Conservation (phyloP, 2,113 vertebrate species). For the Aphelocoma coerulescens region DNA sequence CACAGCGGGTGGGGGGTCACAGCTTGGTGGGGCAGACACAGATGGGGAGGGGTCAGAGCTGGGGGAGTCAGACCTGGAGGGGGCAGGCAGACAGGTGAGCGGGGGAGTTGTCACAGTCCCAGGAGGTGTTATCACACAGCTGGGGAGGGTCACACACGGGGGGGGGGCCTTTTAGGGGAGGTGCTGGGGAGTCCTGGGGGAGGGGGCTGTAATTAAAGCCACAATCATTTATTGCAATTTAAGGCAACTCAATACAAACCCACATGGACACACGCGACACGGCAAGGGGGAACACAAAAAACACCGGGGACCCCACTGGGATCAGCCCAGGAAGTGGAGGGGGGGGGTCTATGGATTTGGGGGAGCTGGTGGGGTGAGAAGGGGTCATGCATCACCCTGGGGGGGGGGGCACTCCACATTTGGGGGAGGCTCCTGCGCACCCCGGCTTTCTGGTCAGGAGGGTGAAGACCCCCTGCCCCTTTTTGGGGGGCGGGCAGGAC, state of each 20-base stretch:
- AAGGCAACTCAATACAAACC: background rate
- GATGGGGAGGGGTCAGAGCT: background rate
- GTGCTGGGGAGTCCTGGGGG: background rate
- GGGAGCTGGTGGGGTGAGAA: background rate
- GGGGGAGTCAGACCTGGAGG: background rate
- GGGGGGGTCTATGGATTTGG: background rate
- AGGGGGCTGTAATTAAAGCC: background rate
- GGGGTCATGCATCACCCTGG: background rate
- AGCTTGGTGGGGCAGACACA: background rate
- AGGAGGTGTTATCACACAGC: background rate
- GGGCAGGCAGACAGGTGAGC: background rate
- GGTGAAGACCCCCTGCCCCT: background rate
- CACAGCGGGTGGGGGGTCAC: background rate
- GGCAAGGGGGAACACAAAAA: background rate
- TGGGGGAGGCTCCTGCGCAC: background rate
- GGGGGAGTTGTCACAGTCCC: background rate
- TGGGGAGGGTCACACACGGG: background rate
- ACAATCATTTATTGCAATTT: background rate
- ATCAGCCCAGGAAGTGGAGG: background rate
- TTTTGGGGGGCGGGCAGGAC: background rate
- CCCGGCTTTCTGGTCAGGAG: background rate
- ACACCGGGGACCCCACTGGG: background rate
- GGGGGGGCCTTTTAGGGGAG: background rate
- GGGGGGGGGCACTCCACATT: background rate
- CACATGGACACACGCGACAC: background rate